phyloP scores from a whole-genome alignment of 2,113 vertebrate species.

The Hepsetus odoe region DNA sequence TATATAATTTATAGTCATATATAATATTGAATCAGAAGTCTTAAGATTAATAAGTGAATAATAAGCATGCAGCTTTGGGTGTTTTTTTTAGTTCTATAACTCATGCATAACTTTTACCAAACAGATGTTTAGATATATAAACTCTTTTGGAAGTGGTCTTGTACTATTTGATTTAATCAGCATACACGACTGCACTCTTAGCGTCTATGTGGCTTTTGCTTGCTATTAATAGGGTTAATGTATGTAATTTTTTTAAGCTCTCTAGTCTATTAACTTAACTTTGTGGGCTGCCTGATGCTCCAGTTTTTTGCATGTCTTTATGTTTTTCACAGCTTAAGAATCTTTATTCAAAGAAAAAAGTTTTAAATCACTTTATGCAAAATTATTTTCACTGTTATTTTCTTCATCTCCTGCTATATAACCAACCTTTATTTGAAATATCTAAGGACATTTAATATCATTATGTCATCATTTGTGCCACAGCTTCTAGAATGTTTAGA shows the following conservation, averaged over 20 bases:
- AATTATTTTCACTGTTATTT: not conserved
- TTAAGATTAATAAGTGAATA: too few species aligned
- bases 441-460: too few species aligned
- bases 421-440: not conserved
- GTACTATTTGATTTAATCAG: not conserved
- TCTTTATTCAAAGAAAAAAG: constrained; percentile 18
- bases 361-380: constrained; percentile 23
- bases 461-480: not conserved
- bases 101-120: not conserved
- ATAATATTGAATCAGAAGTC: not conserved
- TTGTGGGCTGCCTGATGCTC: not conserved
- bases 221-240: not conserved
- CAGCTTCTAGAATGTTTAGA: too few species aligned
- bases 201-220: not conserved
- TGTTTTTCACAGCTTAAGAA: constrained; percentile 1
- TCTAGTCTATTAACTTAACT: not conserved
- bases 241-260: not conserved
- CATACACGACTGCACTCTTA: too few species aligned
- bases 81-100: not conserved
- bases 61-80: too few species aligned
- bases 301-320: not conserved
- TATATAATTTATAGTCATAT: not conserved
- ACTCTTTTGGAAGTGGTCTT: not conserved
- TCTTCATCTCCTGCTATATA: constrained; percentile 9
- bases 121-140: not conserved